Base-by-base conservation (phyloP, 2,888 invertebrate species). In the Leuctra nigra region DNA sequence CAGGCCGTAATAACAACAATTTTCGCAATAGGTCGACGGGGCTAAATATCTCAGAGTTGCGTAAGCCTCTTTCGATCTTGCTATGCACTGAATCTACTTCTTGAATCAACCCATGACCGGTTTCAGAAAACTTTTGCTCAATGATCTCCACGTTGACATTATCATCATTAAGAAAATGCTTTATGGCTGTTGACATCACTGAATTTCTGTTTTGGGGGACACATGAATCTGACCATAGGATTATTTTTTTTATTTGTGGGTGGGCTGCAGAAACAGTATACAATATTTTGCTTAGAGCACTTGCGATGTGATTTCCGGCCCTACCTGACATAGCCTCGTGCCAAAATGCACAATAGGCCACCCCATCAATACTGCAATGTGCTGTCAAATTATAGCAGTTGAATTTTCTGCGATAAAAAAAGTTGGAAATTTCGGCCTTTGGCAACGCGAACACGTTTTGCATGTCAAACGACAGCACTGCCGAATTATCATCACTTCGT, bases 191-290 rank as follows among this genome's bases (percentile, higher is more conserved):
- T 9, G 61, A 54, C 57, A 59, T 58, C 9, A 60, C 57, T 4
- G 50, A 47, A 18, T 61, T 62, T 4, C 36, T 22, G 33, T 59
- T 62, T 54, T 62, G 61, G 4, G 59, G 54, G 4, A 61, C 48
- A 29, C 56, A 61, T 18, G 59, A 59, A 33, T 62, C 61, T 22
- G 50, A 61, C 58, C 60, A 62, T 11, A 61, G 20, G 25, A 61
- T 56, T n/a, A 61, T 39, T 39, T 59, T 54, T 33, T 41, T 33
- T 11, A 61, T 29, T 20, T 36, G 14, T 20, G 48, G 25, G 18
- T 41, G 41, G 35, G 55, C 57, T 23, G 29, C 25, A 13, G 56
- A 2, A 22, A 61, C 47, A 39, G 36, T 14, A 11, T 55, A 53
- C 36, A 60, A 48, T 29, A 61, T 55, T 57, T 55, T 58, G 6